These are phyloP conservation scores for Clivina fossor DNA, from an alignment of 2,888 invertebrate species.

Conservation along the genomic window DNA sequence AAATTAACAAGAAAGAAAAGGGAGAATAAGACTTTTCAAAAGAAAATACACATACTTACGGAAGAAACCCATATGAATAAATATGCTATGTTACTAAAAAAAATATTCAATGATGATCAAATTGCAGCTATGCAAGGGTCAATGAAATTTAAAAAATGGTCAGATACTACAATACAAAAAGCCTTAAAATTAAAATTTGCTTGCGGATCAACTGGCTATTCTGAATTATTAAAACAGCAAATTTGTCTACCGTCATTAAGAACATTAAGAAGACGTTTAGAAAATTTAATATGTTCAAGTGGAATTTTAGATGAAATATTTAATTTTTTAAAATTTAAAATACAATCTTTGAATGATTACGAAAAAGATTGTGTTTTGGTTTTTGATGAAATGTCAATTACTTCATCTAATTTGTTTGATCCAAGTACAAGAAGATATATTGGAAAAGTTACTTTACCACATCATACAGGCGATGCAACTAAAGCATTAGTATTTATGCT, in stretches of 20 bases:
- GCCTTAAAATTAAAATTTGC: constrained; percentile 27
- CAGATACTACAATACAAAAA: constrained; percentile 38
- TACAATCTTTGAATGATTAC: constrained; percentile 21
- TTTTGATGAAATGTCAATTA: constrained; percentile 35
- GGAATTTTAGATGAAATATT: constrained; percentile 18
- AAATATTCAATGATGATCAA: constrained; percentile 21
- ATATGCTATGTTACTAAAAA: no score
- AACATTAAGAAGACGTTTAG: constrained; percentile 10
- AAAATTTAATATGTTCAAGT: constrained; percentile 9
- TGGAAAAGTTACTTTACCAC: constrained; percentile 33
- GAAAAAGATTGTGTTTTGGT: constrained; percentile 28
- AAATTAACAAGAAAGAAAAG: no score
- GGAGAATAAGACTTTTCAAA: no score
- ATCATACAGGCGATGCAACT: constrained; percentile 27
- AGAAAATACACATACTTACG: no score
- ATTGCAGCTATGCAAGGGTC: constrained; percentile 10
- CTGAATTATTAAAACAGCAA: background rate
- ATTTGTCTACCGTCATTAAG: constrained; percentile 3
- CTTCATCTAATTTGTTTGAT: constrained; percentile 24
- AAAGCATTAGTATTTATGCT: constrained; percentile 35
- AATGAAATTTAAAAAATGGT: constrained; percentile 19
- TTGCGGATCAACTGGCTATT: background rate
- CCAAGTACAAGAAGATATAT: constrained; percentile 19
- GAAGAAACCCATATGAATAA: no score
- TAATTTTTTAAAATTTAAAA: constrained; percentile 24